Evolutionary conservation across 2,797 vertebrate genomes (phyloP).

Genomic region (Spinibarbus caldwelli): DNA sequence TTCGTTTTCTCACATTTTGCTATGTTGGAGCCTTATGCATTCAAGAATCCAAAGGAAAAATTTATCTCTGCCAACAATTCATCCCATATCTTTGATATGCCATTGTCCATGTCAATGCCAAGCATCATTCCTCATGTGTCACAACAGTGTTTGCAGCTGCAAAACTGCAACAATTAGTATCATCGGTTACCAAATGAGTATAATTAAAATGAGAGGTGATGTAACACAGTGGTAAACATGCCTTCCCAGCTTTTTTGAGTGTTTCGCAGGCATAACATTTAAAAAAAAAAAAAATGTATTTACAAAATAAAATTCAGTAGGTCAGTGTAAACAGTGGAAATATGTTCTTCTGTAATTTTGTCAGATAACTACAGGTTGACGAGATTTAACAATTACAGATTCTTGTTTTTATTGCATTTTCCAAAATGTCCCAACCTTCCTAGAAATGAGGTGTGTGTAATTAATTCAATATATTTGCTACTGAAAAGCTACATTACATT

Average conservation of each 20-base stretch:
- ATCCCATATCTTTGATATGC: not conserved
- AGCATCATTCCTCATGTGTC: too few relatives aligned
- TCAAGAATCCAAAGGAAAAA: not conserved
- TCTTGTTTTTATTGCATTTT: not conserved
- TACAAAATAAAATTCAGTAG: too few relatives aligned
- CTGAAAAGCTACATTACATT: too few relatives aligned
- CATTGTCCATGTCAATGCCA: not conserved
- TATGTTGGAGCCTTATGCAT: not conserved
- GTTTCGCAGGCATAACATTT: not conserved
- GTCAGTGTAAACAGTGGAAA: not conserved
- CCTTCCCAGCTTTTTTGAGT: not conserved
- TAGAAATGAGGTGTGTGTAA: not conserved
- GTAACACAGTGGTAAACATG: not conserved
- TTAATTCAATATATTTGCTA: too few relatives aligned
- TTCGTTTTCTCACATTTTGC: not conserved
- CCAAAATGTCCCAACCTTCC: not conserved
- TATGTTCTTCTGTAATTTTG: too few relatives aligned
- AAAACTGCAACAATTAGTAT: too few relatives aligned
- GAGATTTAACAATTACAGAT: too few relatives aligned
- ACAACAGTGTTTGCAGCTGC: too few relatives aligned
- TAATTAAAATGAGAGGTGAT: not conserved
- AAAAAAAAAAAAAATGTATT: too few relatives aligned
- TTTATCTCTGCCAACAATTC: not conserved
- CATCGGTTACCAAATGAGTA: too few relatives aligned
- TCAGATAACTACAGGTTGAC: too few relatives aligned